These are phyloP conservation scores for Nanorana parkeri DNA, from an alignment of 2,113 vertebrate species.

Conservation along the genomic window DNA sequence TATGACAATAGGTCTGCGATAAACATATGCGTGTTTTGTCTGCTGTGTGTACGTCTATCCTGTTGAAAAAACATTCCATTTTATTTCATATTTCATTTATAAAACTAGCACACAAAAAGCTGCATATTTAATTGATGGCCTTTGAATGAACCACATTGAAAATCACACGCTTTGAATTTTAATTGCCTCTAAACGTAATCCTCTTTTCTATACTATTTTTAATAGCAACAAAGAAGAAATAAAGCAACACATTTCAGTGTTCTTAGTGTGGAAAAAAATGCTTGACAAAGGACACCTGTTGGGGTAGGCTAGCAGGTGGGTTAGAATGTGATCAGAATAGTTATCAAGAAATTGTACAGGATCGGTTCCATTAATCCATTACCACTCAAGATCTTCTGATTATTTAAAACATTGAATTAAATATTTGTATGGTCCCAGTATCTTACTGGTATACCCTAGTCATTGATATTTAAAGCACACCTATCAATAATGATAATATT, in stretches of 20 bases:
- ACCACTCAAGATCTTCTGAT: too few relatives aligned
- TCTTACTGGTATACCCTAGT: too few relatives aligned
- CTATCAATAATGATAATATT: too few relatives aligned
- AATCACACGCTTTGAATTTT: conserved; percentile 31
- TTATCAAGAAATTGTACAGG: too few relatives aligned
- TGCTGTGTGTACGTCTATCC: too few relatives aligned
- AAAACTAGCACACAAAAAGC: conserved; percentile 16
- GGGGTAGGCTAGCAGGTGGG: background rate
- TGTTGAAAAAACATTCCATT: background rate
- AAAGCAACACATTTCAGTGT: conserved; percentile 12
- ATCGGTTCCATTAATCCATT: too few relatives aligned
- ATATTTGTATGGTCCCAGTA: too few relatives aligned
- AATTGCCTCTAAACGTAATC: conserved; percentile 33
- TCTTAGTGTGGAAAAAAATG: background rate
- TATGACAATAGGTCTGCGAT: too few relatives aligned
- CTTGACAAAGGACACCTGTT: conserved; percentile 13
- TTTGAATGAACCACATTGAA: conserved; percentile 22
- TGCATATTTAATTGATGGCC: conserved; percentile 39
- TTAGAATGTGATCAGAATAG: conserved; percentile 3
- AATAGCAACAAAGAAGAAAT: conserved; percentile 9
- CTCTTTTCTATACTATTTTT: conserved; percentile 16
- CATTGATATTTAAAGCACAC: too few relatives aligned
- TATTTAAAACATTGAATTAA: too few relatives aligned
- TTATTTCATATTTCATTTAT: conserved; percentile 22
- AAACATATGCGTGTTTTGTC: too few relatives aligned